A percentile compares a stretch with the other conserved stretches of the same genome.
Evolutionary conservation across 2,888 invertebrate genomes (phyloP).

Genomic region (Achlya flavicornis): DNA sequence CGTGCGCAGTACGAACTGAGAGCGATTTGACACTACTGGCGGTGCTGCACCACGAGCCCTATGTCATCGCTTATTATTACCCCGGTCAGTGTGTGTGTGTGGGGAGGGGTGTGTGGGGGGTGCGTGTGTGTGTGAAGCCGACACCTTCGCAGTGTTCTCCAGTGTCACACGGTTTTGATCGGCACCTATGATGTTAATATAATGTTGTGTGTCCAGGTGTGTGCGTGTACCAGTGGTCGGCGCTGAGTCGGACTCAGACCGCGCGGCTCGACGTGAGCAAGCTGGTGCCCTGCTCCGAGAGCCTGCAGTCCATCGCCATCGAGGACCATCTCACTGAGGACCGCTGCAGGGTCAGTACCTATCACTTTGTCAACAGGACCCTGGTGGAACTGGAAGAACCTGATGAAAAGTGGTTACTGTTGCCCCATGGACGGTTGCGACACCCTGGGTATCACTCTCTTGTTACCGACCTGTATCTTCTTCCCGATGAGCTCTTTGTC

Average conservation of each 20-base stretch:
- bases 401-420: too few relatives aligned
- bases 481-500: too few relatives aligned
- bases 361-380: not conserved
- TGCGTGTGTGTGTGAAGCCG: constrained; percentile 89
- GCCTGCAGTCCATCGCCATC: constrained; percentile 94
- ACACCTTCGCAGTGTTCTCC: constrained; percentile 85
- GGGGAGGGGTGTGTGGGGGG: too few relatives aligned
- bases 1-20: too few relatives aligned
- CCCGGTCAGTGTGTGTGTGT: constrained; percentile 82
- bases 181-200: too few relatives aligned
- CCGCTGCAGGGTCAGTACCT: constrained; percentile 53
- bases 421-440: too few relatives aligned
- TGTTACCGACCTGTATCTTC: too few relatives aligned
- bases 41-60: constrained; percentile 82
- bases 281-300: constrained; percentile 95
- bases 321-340: constrained; percentile 92
- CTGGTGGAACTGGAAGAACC: too few relatives aligned
- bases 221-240: constrained; percentile 94
- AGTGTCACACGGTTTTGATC: constrained; percentile 78
- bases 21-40: too few relatives aligned
- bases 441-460: too few relatives aligned
- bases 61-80: constrained; percentile 92
- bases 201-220: constrained; percentile 11
- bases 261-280: constrained; percentile 94
- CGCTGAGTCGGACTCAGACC: constrained; percentile 85